phyloP scores from a whole-genome alignment of 2,113 vertebrate species.

The Henicopernis longicauda region DNA sequence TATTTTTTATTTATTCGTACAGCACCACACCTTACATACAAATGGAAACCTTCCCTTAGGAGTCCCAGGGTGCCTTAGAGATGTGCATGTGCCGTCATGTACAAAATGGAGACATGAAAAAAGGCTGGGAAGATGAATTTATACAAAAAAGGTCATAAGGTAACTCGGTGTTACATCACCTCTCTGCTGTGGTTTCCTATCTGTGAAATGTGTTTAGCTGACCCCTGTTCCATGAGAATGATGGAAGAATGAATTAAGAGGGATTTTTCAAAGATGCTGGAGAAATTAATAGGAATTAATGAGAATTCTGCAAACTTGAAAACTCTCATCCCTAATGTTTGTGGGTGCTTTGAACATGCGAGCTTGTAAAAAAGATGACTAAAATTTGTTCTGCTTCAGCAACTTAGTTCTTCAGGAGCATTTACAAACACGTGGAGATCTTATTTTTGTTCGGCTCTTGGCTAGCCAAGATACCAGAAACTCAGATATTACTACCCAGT shows the following conservation, averaged over 20 bases:
- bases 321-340: not conserved
- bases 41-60: not conserved
- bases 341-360: not conserved
- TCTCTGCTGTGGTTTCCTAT: not conserved
- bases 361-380: not conserved
- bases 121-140: not conserved
- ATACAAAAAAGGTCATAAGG: not conserved
- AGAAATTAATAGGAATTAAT: not conserved
- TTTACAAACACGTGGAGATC: not conserved
- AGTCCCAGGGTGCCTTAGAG: not conserved
- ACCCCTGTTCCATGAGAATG: not conserved
- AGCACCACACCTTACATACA: not conserved
- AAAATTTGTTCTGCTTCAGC: not conserved
- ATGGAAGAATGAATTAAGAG: not conserved
- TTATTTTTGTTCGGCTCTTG: not conserved
- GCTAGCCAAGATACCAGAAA: not conserved
- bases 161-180: not conserved
- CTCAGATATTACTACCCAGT: no score
- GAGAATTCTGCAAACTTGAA: not conserved
- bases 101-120: rapidly evolving
- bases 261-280: not conserved
- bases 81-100: rapidly evolving
- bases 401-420: not conserved
- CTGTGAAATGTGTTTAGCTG: not conserved
- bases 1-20: not conserved